Conservation (phyloP, 2,797 vertebrate species). For the Apodemus agrarius region DNA sequence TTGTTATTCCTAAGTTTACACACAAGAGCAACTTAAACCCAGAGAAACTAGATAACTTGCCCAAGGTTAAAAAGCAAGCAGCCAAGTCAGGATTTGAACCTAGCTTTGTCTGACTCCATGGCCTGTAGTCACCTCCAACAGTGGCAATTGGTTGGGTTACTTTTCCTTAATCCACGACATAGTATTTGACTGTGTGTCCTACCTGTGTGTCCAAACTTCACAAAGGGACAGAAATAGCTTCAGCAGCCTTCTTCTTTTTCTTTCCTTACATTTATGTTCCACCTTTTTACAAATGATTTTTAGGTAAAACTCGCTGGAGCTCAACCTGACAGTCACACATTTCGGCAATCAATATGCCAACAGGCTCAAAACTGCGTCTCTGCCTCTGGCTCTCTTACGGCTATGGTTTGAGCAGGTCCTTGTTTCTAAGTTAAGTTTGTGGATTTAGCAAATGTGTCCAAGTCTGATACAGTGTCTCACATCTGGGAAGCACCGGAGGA, state of each 20-base stretch:
- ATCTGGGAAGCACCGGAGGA: slow-evolving; percentile 23
- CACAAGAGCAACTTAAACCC: slow-evolving; percentile 59
- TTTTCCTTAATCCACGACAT: background rate
- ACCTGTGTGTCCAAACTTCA: background rate
- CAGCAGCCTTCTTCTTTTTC: background rate
- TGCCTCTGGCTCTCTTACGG: background rate
- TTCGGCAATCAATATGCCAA: slow-evolving; percentile 12
- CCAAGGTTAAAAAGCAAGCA: slow-evolving; percentile 58
- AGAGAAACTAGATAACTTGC: slow-evolving; percentile 52
- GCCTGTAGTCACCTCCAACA: background rate
- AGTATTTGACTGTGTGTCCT: slow-evolving; percentile 2
- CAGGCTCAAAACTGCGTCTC: background rate
- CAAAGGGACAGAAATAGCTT: background rate
- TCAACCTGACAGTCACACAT: background rate
- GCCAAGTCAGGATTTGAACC: slow-evolving; percentile 42
- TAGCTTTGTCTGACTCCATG: slow-evolving; percentile 45
- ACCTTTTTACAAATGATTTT: slow-evolving; percentile 24
- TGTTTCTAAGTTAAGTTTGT: slow-evolving; percentile 52
- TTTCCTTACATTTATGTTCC: slow-evolving; percentile 37
- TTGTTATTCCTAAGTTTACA: slow-evolving; percentile 55
- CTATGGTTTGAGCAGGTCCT: background rate
- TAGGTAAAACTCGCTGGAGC: background rate
- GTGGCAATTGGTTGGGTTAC: background rate
- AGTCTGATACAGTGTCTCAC: background rate
- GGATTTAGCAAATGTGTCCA: background rate